These are phyloP conservation scores for Drosophila mayaguana DNA, from an alignment of 2,888 invertebrate species.

Conservation along the genomic window DNA sequence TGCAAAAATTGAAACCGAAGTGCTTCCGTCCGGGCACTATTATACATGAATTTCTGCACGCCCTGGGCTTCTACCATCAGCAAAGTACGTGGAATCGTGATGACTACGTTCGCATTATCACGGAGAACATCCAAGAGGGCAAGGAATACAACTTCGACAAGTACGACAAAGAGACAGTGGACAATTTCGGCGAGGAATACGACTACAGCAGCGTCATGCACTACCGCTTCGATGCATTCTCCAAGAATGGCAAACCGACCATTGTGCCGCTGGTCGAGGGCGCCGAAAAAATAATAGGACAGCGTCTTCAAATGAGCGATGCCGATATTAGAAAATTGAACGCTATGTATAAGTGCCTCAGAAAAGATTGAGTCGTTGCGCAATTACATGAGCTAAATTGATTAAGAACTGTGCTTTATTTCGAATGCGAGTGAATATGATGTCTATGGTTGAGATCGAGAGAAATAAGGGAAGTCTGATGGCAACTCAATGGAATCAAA, in stretches of 20 bases:
- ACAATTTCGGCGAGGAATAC: conserved; percentile 89
- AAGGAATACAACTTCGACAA: conserved; percentile 90
- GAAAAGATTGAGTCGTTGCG: neutral
- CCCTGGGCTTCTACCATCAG: conserved; percentile 92
- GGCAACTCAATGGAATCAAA: neutral
- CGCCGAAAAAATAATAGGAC: conserved; percentile 61
- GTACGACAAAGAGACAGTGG: conserved; percentile 86
- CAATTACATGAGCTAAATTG: neutral
- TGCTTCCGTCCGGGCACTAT: conserved; percentile 86
- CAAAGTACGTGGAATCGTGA: conserved; percentile 92
- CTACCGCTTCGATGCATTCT: conserved; percentile 90
- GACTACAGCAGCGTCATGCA: conserved; percentile 93
- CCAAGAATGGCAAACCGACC: conserved; percentile 89
- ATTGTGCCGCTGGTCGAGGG: conserved; percentile 86
- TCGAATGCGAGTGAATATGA: neutral
- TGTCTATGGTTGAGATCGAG: neutral
- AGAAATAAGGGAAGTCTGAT: neutral
- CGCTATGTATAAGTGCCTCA: conserved; percentile 78
- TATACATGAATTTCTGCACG: conserved; percentile 92
- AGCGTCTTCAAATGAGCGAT: conserved; percentile 71
- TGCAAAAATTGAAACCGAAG: conserved; percentile 63
- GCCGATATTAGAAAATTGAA: conserved; percentile 80
- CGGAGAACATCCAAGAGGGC: conserved; percentile 86
- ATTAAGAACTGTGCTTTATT: neutral
- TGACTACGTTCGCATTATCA: conserved; percentile 87